Evolutionary conservation across 64 coral and sea anemone species (phyloP).

Genomic region (Pachyseris speciosa): DNA sequence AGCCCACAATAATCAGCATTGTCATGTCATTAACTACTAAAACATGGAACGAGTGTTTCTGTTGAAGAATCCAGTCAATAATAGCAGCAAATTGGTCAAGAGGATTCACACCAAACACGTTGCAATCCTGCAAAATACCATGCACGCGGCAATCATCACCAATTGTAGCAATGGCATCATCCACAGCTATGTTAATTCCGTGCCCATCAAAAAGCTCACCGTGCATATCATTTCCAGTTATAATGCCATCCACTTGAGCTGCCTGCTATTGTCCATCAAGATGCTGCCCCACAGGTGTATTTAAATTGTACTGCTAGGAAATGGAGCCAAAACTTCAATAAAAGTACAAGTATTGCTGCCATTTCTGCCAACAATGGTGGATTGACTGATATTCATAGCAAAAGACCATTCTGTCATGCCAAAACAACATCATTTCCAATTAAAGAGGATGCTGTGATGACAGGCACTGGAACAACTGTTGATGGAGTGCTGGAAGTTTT

Average conservation of each 20-base stretch:
- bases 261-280: neutral
- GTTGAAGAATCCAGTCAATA: neutral
- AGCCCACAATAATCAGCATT: neutral
- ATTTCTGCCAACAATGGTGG: conserved; percentile 10
- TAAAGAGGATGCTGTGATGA: neutral
- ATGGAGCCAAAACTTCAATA: neutral
- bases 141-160: neutral
- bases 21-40: neutral
- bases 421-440: neutral
- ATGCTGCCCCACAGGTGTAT: neutral
- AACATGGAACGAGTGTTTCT: neutral
- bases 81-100: neutral
- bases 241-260: neutral
- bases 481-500: neutral
- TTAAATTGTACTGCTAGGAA: neutral
- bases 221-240: conserved; percentile 25
- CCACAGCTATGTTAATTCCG: neutral
- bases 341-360: conserved; percentile 19
- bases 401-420: neutral
- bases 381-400: neutral
- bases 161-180: conserved; percentile 11
- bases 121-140: neutral
- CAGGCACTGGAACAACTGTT: neutral
- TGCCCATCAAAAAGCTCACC: conserved; percentile 23
- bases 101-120: conserved; percentile 28